A percentile compares a stretch with the other conserved stretches of the same genome.
phyloP scores from a whole-genome alignment of 1,140 invertebrate genomes.

The Panulirus ornatus region DNA sequence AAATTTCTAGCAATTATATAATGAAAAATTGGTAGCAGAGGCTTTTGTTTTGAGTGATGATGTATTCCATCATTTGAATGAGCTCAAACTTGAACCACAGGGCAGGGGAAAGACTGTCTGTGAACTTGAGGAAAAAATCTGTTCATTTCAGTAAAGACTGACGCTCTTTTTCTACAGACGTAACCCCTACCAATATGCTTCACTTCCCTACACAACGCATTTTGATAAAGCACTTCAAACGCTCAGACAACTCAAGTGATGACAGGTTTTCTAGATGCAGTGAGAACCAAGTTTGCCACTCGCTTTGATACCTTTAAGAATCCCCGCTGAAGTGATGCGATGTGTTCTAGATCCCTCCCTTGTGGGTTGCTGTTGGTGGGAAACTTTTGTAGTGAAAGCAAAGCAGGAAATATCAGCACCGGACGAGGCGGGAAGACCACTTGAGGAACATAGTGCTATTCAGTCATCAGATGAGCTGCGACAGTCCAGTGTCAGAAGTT shows the following conservation, averaged over 20 bases:
- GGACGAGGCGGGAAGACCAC: not conserved
- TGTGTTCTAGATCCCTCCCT: not conserved
- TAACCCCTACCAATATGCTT: not conserved
- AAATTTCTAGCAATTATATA: not conserved
- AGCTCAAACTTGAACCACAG: not conserved
- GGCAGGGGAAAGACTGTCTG: not conserved
- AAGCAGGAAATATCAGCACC: not conserved
- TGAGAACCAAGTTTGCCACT: too few species aligned
- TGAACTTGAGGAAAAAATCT: not conserved
- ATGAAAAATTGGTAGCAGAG: not conserved
- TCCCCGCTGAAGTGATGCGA: not conserved
- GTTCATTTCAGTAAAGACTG: not conserved
- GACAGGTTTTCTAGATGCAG: not conserved
- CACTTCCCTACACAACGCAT: not conserved
- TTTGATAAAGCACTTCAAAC: not conserved
- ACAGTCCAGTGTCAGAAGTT: not conserved
- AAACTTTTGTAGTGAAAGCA: too few species aligned
- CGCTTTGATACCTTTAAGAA: not conserved
- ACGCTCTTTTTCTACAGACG: not conserved
- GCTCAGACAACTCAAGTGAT: not conserved
- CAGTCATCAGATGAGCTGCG: not conserved
- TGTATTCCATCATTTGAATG: not conserved
- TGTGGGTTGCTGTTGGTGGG: not conserved
- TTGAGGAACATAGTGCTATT: not conserved
- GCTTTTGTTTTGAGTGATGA: not conserved